phyloP scores from a whole-genome alignment of 2,888 invertebrate genomes.

The Drepana falcataria region DNA sequence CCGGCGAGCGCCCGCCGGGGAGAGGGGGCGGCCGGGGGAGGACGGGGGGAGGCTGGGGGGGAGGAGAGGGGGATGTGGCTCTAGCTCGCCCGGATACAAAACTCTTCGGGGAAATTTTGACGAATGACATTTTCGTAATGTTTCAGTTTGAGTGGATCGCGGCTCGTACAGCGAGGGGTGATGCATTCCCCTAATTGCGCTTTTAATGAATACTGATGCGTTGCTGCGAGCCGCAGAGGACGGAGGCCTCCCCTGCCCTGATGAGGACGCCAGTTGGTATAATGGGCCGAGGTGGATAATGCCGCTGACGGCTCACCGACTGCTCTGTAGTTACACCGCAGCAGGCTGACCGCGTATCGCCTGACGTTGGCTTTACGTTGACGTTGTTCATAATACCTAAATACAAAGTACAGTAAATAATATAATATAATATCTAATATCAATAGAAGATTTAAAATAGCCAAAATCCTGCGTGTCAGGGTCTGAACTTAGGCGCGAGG shows the following conservation, averaged over 20 bases:
- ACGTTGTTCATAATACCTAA: too few species aligned
- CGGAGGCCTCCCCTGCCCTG: slow-evolving; percentile 9
- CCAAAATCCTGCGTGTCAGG: too few species aligned
- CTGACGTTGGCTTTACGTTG: too few species aligned
- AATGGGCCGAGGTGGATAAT: slow-evolving; percentile 37
- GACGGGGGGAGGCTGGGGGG: slow-evolving; percentile 3
- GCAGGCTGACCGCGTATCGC: too few species aligned
- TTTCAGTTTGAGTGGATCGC: slow-evolving; percentile 43
- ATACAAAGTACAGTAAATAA: too few species aligned
- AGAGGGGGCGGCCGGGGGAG: slow-evolving; percentile 6
- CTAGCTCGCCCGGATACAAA: slow-evolving; percentile 24
- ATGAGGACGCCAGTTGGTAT: slow-evolving; percentile 38
- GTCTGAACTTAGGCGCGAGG: too few species aligned
- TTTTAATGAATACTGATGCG: slow-evolving; percentile 57
- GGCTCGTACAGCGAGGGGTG: slow-evolving; percentile 24
- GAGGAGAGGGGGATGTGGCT: slow-evolving; percentile 6
- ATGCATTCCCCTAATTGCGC: slow-evolving; percentile 65
- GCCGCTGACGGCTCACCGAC: background rate
- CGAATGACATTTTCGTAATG: slow-evolving; percentile 64
- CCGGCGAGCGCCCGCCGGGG: slow-evolving; percentile 5
- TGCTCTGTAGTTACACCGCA: too few species aligned
- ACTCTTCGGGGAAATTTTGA: slow-evolving; percentile 65
- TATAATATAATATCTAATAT: too few species aligned
- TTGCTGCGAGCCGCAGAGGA: slow-evolving; percentile 10
- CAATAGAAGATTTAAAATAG: too few species aligned